Evolutionary conservation across 1,140 invertebrate species (phyloP), one percentile per base, ranked within the genome.

Genomic region (Mycetomoellerius zeteki): DNA sequence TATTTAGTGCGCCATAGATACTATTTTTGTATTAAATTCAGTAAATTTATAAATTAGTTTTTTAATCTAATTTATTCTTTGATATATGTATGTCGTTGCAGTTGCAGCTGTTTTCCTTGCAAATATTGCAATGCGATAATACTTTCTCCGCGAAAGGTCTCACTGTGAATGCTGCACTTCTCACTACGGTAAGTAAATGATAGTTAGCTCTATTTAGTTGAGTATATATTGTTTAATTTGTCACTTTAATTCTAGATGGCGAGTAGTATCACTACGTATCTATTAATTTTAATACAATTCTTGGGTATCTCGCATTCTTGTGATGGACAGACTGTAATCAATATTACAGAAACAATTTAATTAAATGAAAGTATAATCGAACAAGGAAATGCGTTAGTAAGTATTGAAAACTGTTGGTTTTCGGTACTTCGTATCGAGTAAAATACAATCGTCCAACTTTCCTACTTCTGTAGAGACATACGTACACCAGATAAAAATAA

Each of bases 281-380:
- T 67, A 43, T 67, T 67, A 67, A 67, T 67, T n/a, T 67, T 67
- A 67, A 67, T 67, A 43, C 64, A 67, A 33, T 67, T 67, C n/a
- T 43, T 67, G 64, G 14, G 7, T 43, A 21, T 10, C 0, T 37
- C 19, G 0, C 64, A 67, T 67, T 67, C 33, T 43, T 67, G 33
- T 33, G 33, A 67, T 4, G 33, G 12, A 43, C 43, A 37, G 12
- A 21, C 4, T 21, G 33, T 19, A 43, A 67, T 43, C 12, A 37
- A 67, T 67, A 5, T 21, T 67, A 67, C 33, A 43, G 4, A 67
- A 67, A 4, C 1, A 2, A 43, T 43, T 67, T 67, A 43, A 43
- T 43, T 37, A 21, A 21, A 67, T 21, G 10, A 5, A 67, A 43
- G 14, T 67, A 37, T n/a, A 67, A 43, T 21, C 1, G 1, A 21